Evolutionary conservation across 2,113 vertebrate species (phyloP).

Genomic region (Sceloporus tristichus): DNA sequence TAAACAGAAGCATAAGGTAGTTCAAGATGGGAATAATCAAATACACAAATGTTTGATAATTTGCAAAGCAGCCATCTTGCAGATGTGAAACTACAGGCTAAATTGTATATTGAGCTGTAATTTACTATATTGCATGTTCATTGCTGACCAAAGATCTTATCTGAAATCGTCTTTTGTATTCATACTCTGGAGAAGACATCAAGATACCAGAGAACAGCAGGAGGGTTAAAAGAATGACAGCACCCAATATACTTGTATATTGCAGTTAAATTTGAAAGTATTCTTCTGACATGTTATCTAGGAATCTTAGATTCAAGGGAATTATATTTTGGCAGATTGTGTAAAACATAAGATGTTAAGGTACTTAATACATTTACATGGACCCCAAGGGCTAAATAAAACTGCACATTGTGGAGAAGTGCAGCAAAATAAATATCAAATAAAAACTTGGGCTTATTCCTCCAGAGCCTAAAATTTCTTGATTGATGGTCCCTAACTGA

Average conservation of each 20-base stretch:
- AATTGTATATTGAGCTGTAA: slow-evolving; percentile 1
- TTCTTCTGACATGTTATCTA: neutral
- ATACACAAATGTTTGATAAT: slow-evolving; percentile 7
- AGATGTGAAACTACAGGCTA: slow-evolving; percentile 8
- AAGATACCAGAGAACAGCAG: neutral
- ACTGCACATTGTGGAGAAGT: neutral
- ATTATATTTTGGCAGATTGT: neutral
- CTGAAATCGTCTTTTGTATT: slow-evolving; percentile 5
- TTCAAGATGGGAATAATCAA: neutral
- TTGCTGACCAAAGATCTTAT: neutral
- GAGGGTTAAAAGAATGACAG: neutral
- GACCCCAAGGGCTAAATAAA: neutral
- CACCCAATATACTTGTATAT: too few species aligned
- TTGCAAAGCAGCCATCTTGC: neutral
- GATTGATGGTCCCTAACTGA: neutral
- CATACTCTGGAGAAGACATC: neutral
- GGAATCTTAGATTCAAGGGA: neutral
- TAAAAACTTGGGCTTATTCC: neutral
- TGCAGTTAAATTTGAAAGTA: too few species aligned
- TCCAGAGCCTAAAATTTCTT: neutral
- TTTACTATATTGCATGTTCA: neutral
- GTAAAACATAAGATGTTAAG: too few species aligned
- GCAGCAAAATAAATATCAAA: neutral
- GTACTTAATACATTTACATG: neutral
- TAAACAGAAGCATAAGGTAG: slow-evolving; percentile 7